Evolutionary conservation across 1,140 invertebrate species (phyloP), one percentile per base, ranked within the genome.

Genomic region (Neodiprion lecontei): DNA sequence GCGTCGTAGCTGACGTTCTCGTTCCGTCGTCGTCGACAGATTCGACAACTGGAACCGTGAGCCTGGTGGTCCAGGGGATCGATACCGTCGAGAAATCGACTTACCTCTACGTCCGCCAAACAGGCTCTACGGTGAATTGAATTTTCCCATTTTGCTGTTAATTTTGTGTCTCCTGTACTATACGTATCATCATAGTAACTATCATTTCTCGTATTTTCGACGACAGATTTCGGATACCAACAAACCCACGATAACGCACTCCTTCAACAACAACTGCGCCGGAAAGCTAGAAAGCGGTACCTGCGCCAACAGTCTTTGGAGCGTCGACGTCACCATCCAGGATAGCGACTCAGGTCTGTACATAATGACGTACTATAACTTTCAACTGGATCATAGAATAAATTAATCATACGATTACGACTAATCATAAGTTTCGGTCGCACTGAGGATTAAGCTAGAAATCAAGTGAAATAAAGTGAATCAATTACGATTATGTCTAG

Each of bases 221-320:
- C 76, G 81, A n/a, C 74, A 84, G 69, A 72, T 80, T 4, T 75
- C 79, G 0, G 90, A 91, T 73, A 80, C 86, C 8, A 81, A 77
- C 72, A 83, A 85, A 5, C 91, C 90, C 5, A 87, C 80, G 12
- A 80, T 91, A 1, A 82, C 87, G 9, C 90, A 90, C 76, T 88
- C 81, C 40, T 91, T 90, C 79, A 89, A 91, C 72, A 90, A 90
- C 5, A 88, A 89, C 71, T 92, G 91, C 69, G 76, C 87, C 0
- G 89, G 89, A 0, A 87, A 85, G 74, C 81, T 83, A 66, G 82
- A 80, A 7, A 79, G 78, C 48, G 77, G 86, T 48, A 75, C 74
- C 17, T 93, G 92, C 75, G 86, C 85, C 0, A 90, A 90, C 77
- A 87, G 90, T 66, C 86, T 86, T 61, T 93, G 92, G 92, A 91